Conservation (phyloP, 92 coral and sea anemone genomes). For the Micromussa lordhowensis region DNA sequence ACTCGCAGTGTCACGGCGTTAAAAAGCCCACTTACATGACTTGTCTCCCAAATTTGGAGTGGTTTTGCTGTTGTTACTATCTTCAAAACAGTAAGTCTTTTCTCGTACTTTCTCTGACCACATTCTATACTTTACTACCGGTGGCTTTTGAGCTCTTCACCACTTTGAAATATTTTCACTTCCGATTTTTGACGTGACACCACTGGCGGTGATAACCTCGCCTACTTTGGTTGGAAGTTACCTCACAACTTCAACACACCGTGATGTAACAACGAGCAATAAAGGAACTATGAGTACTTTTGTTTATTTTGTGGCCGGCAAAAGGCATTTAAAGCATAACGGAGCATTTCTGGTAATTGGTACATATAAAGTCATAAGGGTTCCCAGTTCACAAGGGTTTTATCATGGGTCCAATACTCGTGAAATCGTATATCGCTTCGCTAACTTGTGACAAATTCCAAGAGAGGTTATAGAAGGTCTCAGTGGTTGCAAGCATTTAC, state of each 20-base stretch:
- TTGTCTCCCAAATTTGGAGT: not conserved
- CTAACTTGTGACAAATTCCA: not conserved
- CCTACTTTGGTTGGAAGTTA: not conserved
- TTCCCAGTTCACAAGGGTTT: not conserved
- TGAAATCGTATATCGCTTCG: not conserved
- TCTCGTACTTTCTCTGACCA: not conserved
- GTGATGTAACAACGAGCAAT: not conserved
- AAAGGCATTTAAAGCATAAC: not conserved
- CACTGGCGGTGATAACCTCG: not conserved
- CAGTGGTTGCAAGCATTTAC: not conserved
- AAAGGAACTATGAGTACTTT: not conserved
- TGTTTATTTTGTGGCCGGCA: not conserved
- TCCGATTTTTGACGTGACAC: conserved; percentile 13
- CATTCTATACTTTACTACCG: not conserved
- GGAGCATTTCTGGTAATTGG: not conserved
- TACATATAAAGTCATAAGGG: not conserved
- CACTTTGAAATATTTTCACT: not conserved
- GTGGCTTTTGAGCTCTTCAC: not conserved
- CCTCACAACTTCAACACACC: not conserved
- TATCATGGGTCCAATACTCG: not conserved
- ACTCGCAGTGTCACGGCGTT: not conserved
- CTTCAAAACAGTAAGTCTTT: not conserved
- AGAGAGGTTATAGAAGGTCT: not conserved
- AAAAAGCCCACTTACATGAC: not conserved
- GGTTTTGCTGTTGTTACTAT: not conserved